Evolutionary conservation across 2,113 vertebrate species (phyloP).

Genomic region (Pelecanus crispus): DNA sequence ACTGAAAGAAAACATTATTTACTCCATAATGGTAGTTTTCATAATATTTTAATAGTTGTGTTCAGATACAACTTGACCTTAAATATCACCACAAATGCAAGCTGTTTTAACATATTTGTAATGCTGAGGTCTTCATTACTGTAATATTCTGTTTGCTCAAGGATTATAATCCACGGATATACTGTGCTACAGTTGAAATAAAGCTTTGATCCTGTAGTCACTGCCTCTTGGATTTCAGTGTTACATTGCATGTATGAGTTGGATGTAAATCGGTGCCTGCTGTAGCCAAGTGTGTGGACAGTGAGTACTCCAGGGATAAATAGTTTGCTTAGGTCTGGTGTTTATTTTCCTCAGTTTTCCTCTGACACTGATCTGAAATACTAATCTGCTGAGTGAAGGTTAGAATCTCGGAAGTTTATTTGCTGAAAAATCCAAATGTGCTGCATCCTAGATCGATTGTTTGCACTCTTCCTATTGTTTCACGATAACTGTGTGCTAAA

Average conservation of each 20-base stretch:
- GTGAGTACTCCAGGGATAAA: neutral
- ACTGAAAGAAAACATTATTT: constrained; percentile 53
- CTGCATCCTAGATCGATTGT: neutral
- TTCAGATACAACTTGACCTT: constrained; percentile 43
- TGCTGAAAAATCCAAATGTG: neutral
- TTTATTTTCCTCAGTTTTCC: neutral
- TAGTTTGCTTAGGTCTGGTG: neutral
- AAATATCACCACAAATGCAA: constrained; percentile 52
- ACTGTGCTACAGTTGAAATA: neutral
- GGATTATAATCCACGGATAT: constrained; percentile 11
- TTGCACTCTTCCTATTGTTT: neutral
- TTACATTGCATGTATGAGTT: neutral
- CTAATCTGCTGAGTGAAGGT: neutral
- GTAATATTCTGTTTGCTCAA: constrained; percentile 7
- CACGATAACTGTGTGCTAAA: neutral
- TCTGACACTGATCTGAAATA: neutral
- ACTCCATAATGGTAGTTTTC: constrained; percentile 47
- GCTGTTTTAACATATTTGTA: constrained; percentile 58
- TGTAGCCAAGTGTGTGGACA: neutral
- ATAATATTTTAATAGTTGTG: constrained; percentile 58
- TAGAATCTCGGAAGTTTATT: neutral
- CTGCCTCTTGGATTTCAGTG: neutral
- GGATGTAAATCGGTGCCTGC: neutral
- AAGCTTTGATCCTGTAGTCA: constrained; percentile 6
- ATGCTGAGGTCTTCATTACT: constrained; percentile 43